These are phyloP conservation scores for Salminus brasiliensis DNA, from an alignment of 2,113 vertebrate genomes.

Conservation along the genomic window DNA sequence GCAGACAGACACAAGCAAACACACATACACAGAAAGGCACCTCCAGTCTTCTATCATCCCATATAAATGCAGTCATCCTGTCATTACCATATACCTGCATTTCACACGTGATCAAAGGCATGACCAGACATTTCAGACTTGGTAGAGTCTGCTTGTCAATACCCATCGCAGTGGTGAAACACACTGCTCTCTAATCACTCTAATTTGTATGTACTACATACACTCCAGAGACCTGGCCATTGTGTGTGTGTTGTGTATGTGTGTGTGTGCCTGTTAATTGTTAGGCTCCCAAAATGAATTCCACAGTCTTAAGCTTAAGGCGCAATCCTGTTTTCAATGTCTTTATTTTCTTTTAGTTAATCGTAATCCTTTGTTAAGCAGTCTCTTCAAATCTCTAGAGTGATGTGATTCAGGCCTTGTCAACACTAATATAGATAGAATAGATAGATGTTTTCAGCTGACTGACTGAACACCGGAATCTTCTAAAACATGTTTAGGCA, in stretches of 20 bases:
- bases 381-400: neutral
- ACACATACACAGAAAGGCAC: slow-evolving; percentile 35
- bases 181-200: neutral
- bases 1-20: slow-evolving; percentile 26
- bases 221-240: neutral
- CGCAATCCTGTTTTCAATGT: neutral
- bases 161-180: slow-evolving; percentile 3
- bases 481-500: neutral
- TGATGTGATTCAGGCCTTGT: neutral
- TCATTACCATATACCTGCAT: slow-evolving; percentile 11
- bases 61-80: slow-evolving; percentile 5
- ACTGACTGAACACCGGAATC: too few relatives aligned
- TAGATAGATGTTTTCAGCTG: too few relatives aligned
- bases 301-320: neutral
- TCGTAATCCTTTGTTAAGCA: neutral
- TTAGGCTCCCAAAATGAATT: neutral
- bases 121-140: slow-evolving; percentile 24
- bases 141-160: slow-evolving; percentile 4
- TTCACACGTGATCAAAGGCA: slow-evolving; percentile 11
- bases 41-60: slow-evolving; percentile 40
- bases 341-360: neutral
- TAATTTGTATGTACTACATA: slow-evolving; percentile 31
- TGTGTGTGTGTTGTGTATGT: neutral
- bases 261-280: neutral
- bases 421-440: neutral